Base-by-base conservation (phyloP, 2,797 vertebrate genomes). In the Pygocentrus nattereri region DNA sequence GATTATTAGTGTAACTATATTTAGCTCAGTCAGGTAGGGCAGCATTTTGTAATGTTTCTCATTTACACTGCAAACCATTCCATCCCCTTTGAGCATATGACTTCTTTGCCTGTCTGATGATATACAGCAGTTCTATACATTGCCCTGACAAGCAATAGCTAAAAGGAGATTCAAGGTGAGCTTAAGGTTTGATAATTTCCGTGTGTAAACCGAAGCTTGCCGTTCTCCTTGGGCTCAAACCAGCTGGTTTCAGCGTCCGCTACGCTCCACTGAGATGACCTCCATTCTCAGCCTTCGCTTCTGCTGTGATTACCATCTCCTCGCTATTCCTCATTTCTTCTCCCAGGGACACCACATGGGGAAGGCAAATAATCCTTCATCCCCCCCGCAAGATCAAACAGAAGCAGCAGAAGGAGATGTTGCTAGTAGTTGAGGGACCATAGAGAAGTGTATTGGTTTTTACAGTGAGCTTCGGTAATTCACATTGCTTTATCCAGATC, bases 241-340 rank as follows among this genome's bases (percentile, higher is more conserved):
- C 76, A 75, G 83, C 76, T 82, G 83, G 64, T 81, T 78, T 79
- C 64, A 78, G 62, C 62, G 70, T 71, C 71, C 71, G 80, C 68
- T 70, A 82, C 67, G 79, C 83, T 74, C 72, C 71, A 68, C 54
- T 75, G 71, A 75, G 65, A 79, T 74, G 79, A 78, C 83, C 80
- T 79, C 83, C 65, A 76, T 82, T 85, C 76, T 64, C 71, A 76
- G 47, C 30, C 64, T 64, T 85, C 64, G 56, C 65, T 62, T 68
- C 64, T 64, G 30, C 81, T 78, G 76, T 82, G 76, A 85, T 78
- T 85, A 81, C 79, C 73, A 72, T 81, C 78, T 74, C 52, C 47
- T 64, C 76, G 69, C 72, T 68, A 65, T 78, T 78, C 71, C 67
- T 81, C 82, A 81, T 80, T 76, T 73, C 74, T 82, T 65, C 49